phyloP scores from a whole-genome alignment of 2,113 vertebrate species.

The Actenoides hombroni region DNA sequence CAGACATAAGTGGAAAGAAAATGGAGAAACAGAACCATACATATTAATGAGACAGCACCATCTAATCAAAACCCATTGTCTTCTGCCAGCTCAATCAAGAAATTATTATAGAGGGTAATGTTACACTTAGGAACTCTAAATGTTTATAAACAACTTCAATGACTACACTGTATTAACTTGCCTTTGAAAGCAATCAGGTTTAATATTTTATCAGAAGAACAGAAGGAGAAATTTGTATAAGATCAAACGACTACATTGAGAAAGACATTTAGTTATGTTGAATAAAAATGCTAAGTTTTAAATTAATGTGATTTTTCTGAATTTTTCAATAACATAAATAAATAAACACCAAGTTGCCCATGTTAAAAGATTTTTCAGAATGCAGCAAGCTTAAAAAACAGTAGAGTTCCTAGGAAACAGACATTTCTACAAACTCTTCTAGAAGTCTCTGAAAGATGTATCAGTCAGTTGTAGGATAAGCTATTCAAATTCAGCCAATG shows the following conservation, averaged over 20 bases:
- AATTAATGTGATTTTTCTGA: background rate
- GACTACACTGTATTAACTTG: background rate
- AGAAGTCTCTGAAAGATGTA: background rate
- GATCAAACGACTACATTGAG: background rate
- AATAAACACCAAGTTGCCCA: background rate
- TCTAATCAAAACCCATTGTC: constrained; percentile 62
- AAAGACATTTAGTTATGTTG: background rate
- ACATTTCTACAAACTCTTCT: background rate
- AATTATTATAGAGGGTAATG: constrained; percentile 60
- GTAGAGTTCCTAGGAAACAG: background rate
- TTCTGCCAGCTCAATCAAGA: constrained; percentile 62
- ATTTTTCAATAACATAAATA: background rate
- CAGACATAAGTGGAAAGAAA: background rate
- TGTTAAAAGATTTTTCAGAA: background rate
- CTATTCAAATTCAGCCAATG: background rate
- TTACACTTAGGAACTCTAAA: constrained; percentile 49
- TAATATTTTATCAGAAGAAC: constrained; percentile 52
- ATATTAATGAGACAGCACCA: constrained; percentile 56
- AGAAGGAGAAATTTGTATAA: constrained; percentile 1
- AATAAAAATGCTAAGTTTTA: background rate
- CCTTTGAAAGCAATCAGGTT: constrained; percentile 47
- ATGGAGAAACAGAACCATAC: constrained; percentile 29
- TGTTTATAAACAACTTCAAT: constrained; percentile 68
- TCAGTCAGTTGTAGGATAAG: background rate
- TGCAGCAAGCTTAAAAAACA: background rate